Conservation (phyloP, 2,113 vertebrate species). For the Carassius gibelio region DNA sequence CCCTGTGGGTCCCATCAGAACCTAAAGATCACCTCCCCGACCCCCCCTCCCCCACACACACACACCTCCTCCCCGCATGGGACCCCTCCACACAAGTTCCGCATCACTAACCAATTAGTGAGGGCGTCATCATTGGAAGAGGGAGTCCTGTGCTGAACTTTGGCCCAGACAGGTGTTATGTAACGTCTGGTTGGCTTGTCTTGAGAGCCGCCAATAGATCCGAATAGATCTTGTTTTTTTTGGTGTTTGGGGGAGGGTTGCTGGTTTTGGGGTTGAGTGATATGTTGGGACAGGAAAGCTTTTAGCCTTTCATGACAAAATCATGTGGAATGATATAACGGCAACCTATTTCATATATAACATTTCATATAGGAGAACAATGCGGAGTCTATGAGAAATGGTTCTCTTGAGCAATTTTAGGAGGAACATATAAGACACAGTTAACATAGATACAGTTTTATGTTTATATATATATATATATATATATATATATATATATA, state of each 20-base stretch:
- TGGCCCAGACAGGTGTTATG: slow-evolving; percentile 18
- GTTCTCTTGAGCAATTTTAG: background rate
- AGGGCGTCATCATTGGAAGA: background rate
- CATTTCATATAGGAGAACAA: too few relatives aligned
- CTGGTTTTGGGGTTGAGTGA: slow-evolving; percentile 1
- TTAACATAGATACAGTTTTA: too few relatives aligned
- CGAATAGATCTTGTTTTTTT: background rate
- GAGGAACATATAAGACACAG: background rate
- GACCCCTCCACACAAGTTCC: background rate
- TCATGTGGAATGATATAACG: background rate
- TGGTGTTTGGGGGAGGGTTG: background rate
- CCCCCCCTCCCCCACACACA: too few relatives aligned
- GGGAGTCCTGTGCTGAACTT: slow-evolving; percentile 9
- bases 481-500: too few relatives aligned
- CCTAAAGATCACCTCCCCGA: too few relatives aligned
- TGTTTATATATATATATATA: too few relatives aligned
- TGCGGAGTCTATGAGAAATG: background rate
- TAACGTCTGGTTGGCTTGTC: slow-evolving; percentile 19
- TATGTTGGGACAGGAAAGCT: slow-evolving; percentile 22
- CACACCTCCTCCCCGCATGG: too few relatives aligned
- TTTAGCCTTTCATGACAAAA: background rate
- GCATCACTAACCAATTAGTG: background rate
- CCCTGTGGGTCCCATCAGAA: background rate
- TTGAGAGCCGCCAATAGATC: background rate
- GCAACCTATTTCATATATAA: too few relatives aligned